Base-by-base conservation (phyloP, 2,113 vertebrate species). In the Mungos mungo region DNA sequence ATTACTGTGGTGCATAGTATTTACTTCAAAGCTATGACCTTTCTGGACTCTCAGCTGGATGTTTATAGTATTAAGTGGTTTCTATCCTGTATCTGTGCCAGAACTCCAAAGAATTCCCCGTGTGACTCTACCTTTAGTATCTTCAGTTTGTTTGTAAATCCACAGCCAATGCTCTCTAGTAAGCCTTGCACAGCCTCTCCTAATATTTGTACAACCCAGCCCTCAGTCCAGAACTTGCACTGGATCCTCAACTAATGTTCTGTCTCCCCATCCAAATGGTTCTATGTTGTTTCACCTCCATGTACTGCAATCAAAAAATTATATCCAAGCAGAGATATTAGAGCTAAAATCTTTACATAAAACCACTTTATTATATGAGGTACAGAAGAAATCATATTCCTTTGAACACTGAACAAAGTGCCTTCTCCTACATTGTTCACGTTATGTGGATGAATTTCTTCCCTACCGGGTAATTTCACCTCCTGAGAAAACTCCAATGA, bases 111-210 rank as follows among this genome's bases (percentile, higher is more conserved):
- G 27, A 57, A 4, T 23, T 57, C 12, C 6, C 19, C 50, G 1
- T 29, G 11, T 52, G 14, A 5, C 9, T 47, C 52, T 38, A 41
- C 8, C 38, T 29, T 13, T 16, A 74, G 10, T 21, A 16, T n/a
- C 2, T 38, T 35, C 18, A 27, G 7, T 38, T 50, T 90, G 19
- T 52, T 88, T 27, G 13, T 50, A 95, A 52, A 21, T 1, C 0
- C 7, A 66, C 4, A 21, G 19, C 25, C n/a, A 3, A 0, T 14
- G 83, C 16, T 38, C 23, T 69, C 2, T 8, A 2, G 21, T 1
- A 27, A 71, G 21, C 21, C 60, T 23, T 29, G 3, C 1, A 57
- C 11, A 35, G 3, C 57, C 35, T 79, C 8, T 76, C 31, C 7
- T 77, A 12, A 76, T 19, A 41, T 21, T 31, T 3, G 27, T 0